These are phyloP conservation scores for Lagodon rhomboides DNA, from an alignment of 2,797 vertebrate genomes.

Conservation along the genomic window DNA sequence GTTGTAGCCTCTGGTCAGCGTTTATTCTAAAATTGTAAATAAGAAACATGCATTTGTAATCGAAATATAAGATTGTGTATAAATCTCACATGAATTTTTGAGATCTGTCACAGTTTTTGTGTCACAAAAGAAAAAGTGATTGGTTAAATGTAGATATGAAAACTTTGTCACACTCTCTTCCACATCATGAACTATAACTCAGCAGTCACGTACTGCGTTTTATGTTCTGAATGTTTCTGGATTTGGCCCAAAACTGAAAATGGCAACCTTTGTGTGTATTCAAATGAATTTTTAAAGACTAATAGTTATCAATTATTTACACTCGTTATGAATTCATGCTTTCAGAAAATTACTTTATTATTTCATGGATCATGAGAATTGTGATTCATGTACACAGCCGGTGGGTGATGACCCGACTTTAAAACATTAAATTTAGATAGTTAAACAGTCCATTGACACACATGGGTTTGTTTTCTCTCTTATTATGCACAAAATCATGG, in stretches of 20 bases:
- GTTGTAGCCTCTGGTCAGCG: conserved; percentile 36
- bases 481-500: not conserved
- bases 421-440: not conserved
- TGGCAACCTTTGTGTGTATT: conserved; percentile 21
- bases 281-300: conserved; percentile 35
- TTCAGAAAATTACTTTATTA: conserved; percentile 35
- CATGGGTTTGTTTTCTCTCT: not conserved
- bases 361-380: conserved; percentile 35
- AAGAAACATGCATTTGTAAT: not conserved
- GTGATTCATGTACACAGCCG: conserved; percentile 1
- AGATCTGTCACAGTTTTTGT: not conserved
- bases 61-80: not conserved
- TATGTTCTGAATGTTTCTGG: not conserved
- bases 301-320: conserved; percentile 42
- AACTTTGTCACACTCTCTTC: not conserved
- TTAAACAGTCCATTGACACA: not conserved
- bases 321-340: conserved; percentile 30
- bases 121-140: not conserved
- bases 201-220: not conserved
- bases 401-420: conserved; percentile 2
- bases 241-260: conserved; percentile 18
- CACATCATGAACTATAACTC: conserved; percentile 7
- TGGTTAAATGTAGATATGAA: not conserved
- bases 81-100: not conserved
- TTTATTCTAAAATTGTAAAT: not conserved